A percentile compares a stretch with the other conserved stretches of the same genome.
Conservation (phyloP, 2,797 vertebrate genomes). For the Sciurus vulgaris region DNA sequence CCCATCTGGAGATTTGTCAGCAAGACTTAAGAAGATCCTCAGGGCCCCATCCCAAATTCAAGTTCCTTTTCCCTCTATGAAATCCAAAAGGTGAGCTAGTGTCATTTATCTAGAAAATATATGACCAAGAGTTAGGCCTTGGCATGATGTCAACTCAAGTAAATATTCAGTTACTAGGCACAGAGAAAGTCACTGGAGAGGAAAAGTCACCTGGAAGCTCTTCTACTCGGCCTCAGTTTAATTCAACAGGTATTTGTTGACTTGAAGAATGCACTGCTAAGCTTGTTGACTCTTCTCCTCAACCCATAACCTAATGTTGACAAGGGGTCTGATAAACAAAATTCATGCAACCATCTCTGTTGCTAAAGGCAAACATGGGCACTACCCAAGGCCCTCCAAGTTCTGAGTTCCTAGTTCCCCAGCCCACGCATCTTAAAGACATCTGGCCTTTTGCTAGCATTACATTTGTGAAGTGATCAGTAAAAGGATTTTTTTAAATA, state of each 20-base stretch:
- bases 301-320: constrained; percentile 21
- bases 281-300: constrained; percentile 17
- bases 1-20: constrained; percentile 63
- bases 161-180: constrained; percentile 61
- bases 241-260: constrained; percentile 22
- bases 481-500: not conserved
- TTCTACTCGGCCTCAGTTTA: constrained; percentile 36
- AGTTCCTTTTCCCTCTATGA: constrained; percentile 58
- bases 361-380: not conserved
- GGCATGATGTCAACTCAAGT: constrained; percentile 62
- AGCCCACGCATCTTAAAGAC: not conserved
- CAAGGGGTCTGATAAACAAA: constrained; percentile 1
- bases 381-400: not conserved
- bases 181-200: constrained; percentile 45
- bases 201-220: constrained; percentile 42
- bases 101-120: constrained; percentile 75
- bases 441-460: not conserved
- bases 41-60: constrained; percentile 57
- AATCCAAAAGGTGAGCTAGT: constrained; percentile 49
- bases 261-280: not conserved
- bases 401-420: not conserved
- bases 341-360: not conserved
- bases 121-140: constrained; percentile 68
- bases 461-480: not conserved
- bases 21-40: constrained; percentile 73